Evolutionary conservation across 2,113 vertebrate species (phyloP).

Genomic region (Australoheros scitulus): DNA sequence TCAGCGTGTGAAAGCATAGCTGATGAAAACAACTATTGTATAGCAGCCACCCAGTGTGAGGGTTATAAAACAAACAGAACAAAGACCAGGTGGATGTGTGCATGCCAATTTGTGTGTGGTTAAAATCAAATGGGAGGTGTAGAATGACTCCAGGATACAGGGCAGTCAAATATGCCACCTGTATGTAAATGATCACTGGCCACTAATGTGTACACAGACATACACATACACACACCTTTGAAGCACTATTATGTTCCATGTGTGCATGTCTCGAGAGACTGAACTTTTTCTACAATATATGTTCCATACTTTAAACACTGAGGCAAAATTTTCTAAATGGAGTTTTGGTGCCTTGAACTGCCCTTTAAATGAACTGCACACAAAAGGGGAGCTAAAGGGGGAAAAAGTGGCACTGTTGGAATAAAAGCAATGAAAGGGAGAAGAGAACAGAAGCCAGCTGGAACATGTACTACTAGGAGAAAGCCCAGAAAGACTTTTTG

Average conservation of each 20-base stretch:
- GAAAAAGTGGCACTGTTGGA: slow-evolving; percentile 14
- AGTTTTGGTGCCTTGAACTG: slow-evolving; percentile 36
- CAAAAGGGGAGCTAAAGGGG: slow-evolving; percentile 1
- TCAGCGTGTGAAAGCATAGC: neutral
- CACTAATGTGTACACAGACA: slow-evolving; percentile 6
- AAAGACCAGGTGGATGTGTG: slow-evolving; percentile 64
- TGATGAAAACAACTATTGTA: slow-evolving; percentile 46
- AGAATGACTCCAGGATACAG: slow-evolving; percentile 38
- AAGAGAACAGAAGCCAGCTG: slow-evolving; percentile 56
- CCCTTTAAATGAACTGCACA: slow-evolving; percentile 42
- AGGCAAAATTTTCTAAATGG: neutral
- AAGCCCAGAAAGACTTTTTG: slow-evolving; percentile 33
- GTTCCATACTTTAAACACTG: slow-evolving; percentile 20
- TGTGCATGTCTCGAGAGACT: slow-evolving; percentile 19
- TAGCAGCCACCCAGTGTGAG: neutral
- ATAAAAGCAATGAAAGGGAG: slow-evolving; percentile 36
- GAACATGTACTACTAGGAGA: slow-evolving; percentile 39
- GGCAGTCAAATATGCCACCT: slow-evolving; percentile 74
- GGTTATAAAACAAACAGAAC: slow-evolving; percentile 57
- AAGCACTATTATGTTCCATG: slow-evolving; percentile 47
- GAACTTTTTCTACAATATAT: slow-evolving; percentile 41
- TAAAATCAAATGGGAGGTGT: slow-evolving; percentile 56
- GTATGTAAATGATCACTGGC: slow-evolving; percentile 72
- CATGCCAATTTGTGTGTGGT: slow-evolving; percentile 33
- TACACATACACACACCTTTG: neutral